Conservation (phyloP, 2,888 invertebrate genomes). For the Caenorhabditis sp. region DNA sequence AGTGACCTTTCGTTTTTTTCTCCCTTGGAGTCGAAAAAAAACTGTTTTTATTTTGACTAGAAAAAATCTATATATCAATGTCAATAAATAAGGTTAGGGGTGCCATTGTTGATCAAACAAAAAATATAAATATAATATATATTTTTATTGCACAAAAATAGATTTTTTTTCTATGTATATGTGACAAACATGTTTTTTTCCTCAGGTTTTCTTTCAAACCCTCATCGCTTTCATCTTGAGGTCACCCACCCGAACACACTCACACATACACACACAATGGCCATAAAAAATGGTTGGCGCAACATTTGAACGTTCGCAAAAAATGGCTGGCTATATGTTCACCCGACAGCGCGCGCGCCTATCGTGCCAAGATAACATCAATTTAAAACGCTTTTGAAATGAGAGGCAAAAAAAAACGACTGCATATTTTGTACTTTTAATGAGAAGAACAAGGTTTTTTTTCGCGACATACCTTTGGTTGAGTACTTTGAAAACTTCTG, state of each 20-base stretch:
- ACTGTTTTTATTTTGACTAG: background rate
- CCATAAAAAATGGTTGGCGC: conserved; percentile 31
- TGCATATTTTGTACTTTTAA: conserved; percentile 15
- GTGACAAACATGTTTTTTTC: background rate
- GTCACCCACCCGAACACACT: conserved; percentile 4
- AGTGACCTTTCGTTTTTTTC: background rate
- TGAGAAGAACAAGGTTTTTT: background rate
- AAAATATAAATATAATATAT: background rate
- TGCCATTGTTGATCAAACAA: conserved; percentile 1
- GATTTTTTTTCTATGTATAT: background rate
- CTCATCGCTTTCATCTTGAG: conserved; percentile 9
- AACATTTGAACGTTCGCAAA: conserved; percentile 6
- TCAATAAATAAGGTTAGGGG: conserved; percentile 1
- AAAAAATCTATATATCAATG: conserved; percentile 1
- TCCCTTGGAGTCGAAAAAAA: background rate
- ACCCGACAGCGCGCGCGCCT: conserved; percentile 2
- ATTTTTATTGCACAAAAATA: conserved; percentile 1
- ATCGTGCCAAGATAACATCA: background rate
- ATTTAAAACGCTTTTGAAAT: conserved; percentile 18
- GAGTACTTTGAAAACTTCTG: conserved; percentile 67
- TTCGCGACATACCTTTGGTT: conserved; percentile 64
- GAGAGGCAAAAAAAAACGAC: conserved; percentile 14
- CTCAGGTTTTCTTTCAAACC: background rate
- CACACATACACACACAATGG: conserved; percentile 18
- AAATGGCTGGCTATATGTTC: background rate